phyloP scores from a whole-genome alignment of 2,888 invertebrate species.

The Agrotis puta region DNA sequence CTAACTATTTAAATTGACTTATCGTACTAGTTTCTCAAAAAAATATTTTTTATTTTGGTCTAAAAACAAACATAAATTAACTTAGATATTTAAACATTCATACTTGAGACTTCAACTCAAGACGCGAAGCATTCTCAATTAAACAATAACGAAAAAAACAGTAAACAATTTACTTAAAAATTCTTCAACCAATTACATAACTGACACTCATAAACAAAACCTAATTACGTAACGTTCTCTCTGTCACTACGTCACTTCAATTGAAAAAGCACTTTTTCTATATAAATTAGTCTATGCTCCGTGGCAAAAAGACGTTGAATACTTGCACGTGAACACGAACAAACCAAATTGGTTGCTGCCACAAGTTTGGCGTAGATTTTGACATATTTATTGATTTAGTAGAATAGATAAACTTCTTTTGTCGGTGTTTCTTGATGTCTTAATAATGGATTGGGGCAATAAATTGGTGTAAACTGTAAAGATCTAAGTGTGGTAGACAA shows the following conservation, averaged over 20 bases:
- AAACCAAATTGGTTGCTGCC: constrained; percentile 33
- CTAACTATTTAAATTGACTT: no score
- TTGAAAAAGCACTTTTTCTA: constrained; percentile 58
- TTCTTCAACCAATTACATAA: constrained; percentile 25
- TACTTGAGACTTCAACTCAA: not conserved
- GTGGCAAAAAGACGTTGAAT: constrained; percentile 50
- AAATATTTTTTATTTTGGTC: not conserved
- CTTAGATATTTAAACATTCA: not conserved
- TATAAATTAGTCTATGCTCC: constrained; percentile 44
- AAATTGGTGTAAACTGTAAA: constrained; percentile 1
- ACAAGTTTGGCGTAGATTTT: constrained; percentile 28
- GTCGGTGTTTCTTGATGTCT: constrained; percentile 16
- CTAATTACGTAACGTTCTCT: constrained; percentile 48
- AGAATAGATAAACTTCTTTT: constrained; percentile 18
- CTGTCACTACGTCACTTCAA: constrained; percentile 34
- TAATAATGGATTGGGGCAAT: constrained; percentile 28
- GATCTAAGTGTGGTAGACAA: not conserved
- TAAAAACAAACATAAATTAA: not conserved
- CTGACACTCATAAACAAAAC: constrained; percentile 19
- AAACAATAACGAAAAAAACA: constrained; percentile 14
- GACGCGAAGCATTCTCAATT: not conserved
- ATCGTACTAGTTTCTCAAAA: not conserved
- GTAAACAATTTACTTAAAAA: constrained; percentile 17
- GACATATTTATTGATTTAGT: constrained; percentile 51
- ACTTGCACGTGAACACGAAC: constrained; percentile 63